A percentile compares a stretch with the other conserved stretches of the same genome.
Conservation (phyloP, 1,140 invertebrate species). For the Archivesica marissinica region DNA sequence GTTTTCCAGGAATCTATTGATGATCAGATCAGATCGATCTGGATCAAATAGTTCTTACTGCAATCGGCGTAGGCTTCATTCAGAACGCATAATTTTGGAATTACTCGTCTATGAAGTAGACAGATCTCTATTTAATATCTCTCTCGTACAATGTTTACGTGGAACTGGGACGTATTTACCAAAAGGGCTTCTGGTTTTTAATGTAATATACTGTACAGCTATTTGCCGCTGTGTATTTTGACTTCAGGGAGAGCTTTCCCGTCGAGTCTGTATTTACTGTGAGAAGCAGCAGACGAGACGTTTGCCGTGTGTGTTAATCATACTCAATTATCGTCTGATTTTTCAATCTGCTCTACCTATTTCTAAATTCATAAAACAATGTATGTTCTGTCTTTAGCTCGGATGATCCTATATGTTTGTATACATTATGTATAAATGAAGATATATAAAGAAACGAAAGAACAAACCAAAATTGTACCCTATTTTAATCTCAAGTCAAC, state of each 20-base stretch:
- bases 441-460: too few species aligned
- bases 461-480: too few species aligned
- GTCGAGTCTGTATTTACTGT: not conserved
- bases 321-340: constrained; percentile 16
- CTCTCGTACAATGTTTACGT: constrained; percentile 45
- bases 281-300: constrained; percentile 1
- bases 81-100: not conserved
- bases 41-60: too few species aligned
- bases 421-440: too few species aligned
- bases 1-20: too few species aligned
- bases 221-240: not conserved
- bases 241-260: constrained; percentile 20
- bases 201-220: constrained; percentile 17
- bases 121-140: not conserved
- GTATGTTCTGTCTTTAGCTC: too few species aligned
- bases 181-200: constrained; percentile 41
- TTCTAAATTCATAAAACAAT: constrained; percentile 32
- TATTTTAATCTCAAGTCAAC: too few species aligned
- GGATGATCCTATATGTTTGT: too few species aligned
- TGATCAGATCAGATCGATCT: too few species aligned
- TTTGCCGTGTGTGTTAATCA: constrained; percentile 16
- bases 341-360: constrained; percentile 5
- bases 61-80: constrained; percentile 1
- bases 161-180: constrained; percentile 34
- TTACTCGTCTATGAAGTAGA: not conserved